These are phyloP conservation scores for Crocidura indochinensis DNA, from an alignment of 2,797 vertebrate genomes.

Conservation along the genomic window DNA sequence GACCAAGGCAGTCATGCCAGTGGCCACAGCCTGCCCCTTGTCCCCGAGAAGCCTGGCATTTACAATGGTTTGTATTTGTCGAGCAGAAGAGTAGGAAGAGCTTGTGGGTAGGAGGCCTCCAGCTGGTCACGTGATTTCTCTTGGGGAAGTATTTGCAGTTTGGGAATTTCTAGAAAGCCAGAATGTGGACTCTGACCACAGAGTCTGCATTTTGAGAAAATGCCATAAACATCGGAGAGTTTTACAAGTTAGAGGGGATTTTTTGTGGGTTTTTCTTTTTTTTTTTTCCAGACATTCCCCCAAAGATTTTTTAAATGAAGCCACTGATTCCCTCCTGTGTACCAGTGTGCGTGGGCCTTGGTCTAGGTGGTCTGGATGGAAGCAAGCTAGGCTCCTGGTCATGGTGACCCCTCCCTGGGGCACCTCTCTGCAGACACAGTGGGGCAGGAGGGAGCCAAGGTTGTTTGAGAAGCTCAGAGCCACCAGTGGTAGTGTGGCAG, in stretches of 20 bases:
- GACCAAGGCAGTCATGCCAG: constrained; percentile 86
- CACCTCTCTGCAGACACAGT: constrained; percentile 85
- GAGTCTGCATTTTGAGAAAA: constrained; percentile 89
- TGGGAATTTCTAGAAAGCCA: constrained; percentile 86
- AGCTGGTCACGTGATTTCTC: constrained; percentile 82
- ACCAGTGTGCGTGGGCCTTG: constrained; percentile 76
- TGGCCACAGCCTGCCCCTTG: constrained; percentile 90
- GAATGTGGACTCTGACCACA: constrained; percentile 87
- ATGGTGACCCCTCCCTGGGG: constrained; percentile 82
- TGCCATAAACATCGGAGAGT: constrained; percentile 89
- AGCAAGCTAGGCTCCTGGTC: constrained; percentile 83
- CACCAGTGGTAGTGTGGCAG: constrained; percentile 71
- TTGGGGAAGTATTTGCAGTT: constrained; percentile 84
- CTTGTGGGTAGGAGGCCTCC: constrained; percentile 89
- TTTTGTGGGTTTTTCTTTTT: constrained; percentile 89
- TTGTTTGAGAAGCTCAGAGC: constrained; percentile 81
- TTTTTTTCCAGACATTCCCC: constrained; percentile 75
- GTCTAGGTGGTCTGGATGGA: constrained; percentile 70
- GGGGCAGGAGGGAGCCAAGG: constrained; percentile 74
- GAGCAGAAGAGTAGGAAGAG: constrained; percentile 88
- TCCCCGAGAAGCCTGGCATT: constrained; percentile 94
- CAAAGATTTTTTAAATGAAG: constrained; percentile 88
- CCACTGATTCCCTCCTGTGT: constrained; percentile 80
- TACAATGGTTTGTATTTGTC: constrained; percentile 99
- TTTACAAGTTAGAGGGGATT: constrained; percentile 81